Conservation (phyloP, 2,797 vertebrate genomes). For the Molothrus aeneus region DNA sequence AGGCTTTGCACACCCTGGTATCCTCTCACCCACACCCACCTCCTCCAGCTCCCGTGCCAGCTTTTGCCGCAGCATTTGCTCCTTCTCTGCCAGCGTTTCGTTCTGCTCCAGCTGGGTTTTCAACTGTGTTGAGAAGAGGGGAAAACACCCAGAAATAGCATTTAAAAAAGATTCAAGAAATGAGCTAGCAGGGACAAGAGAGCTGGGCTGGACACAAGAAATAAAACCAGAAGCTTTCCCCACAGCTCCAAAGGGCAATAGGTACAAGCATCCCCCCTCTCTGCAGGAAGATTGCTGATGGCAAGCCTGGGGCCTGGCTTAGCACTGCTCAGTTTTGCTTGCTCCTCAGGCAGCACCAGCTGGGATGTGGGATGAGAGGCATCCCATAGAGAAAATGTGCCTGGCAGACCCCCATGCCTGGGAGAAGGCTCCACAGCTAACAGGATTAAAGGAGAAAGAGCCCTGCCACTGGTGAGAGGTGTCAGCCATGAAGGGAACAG, state of each 20-base stretch:
- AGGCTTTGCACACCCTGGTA: neutral
- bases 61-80: conserved; percentile 79
- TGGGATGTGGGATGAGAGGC: neutral
- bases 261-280: neutral
- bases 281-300: neutral
- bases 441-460: neutral
- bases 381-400: fast-evolving
- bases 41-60: conserved; percentile 84
- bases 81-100: conserved; percentile 74
- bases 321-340: neutral
- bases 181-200: neutral
- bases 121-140: conserved; percentile 71
- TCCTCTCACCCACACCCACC: conserved; percentile 63
- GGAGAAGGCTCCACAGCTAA: neutral
- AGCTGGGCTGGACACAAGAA: neutral
- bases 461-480: neutral
- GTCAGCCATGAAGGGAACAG: neutral
- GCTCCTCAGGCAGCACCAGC: neutral
- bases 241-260: neutral
- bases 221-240: neutral
- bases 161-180: neutral
- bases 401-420: neutral
- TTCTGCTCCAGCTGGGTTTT: conserved; percentile 82
- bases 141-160: neutral
- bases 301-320: neutral